These are phyloP conservation scores for Yponomeuta cagnagella DNA, from an alignment of 2,888 invertebrate genomes.

Conservation along the genomic window DNA sequence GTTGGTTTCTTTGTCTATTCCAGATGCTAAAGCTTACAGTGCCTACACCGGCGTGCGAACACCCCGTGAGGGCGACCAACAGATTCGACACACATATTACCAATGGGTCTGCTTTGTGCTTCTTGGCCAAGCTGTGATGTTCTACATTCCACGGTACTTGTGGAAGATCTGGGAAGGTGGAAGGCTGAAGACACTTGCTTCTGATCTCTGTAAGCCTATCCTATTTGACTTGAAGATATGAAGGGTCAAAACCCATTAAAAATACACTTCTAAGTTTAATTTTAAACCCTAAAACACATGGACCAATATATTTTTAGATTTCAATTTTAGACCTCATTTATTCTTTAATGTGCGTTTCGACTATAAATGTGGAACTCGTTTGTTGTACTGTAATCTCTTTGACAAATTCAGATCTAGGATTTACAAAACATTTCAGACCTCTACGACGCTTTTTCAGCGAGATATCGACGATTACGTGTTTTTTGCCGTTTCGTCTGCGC, in stretches of 20 bases:
- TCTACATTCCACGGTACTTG: constrained; percentile 81
- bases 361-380: too few species aligned
- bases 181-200: constrained; percentile 74
- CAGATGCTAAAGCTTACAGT: constrained; percentile 31
- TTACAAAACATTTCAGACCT: too few species aligned
- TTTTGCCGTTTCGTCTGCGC: too few species aligned
- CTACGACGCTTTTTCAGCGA: too few species aligned
- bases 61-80: constrained; percentile 48
- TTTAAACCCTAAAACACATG: background rate
- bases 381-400: too few species aligned
- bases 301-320: too few species aligned
- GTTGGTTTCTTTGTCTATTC: too few species aligned
- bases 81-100: constrained; percentile 78
- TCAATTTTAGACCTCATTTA: too few species aligned
- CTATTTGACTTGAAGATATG: background rate
- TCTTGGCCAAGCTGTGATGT: constrained; percentile 79
- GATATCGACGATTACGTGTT: too few species aligned
- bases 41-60: constrained; percentile 73
- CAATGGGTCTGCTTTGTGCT: constrained; percentile 85
- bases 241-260: background rate
- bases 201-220: constrained; percentile 68
- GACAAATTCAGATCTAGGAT: too few species aligned
- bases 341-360: too few species aligned
- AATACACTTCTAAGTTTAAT: background rate
- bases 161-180: constrained; percentile 85